Evolutionary conservation across 53 echinoderm and acorn worm genomes (phyloP), one percentile per base, ranked within the genome.

Genomic region (Apostichopus leukothele): DNA sequence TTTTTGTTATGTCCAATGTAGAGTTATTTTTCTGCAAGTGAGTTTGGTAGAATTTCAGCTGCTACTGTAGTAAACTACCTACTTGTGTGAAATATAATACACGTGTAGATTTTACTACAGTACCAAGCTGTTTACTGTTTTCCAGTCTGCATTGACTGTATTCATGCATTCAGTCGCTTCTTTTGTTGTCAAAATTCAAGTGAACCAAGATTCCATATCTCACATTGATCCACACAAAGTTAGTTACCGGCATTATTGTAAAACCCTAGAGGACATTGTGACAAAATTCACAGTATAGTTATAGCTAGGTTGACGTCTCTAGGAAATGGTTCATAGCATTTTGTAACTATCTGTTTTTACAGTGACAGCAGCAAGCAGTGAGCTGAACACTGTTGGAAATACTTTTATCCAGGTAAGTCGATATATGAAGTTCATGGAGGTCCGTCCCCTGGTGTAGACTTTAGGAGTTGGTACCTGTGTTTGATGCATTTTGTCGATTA

Each of bases 331-430:
- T 7, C 74, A 74, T 4, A 11, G 1, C 5, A 74, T 89, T 80
- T 10, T 90, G 1, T 78, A 23, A 39, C 66, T 52, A 84, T 90
- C 73, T 54, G 7, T 74, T 14, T 27, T 19, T 61, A 84, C 91
- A 98, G 98, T 98, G 67, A 98, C 98, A 51, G 98, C 98, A 88
- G 95, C 98, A n/a, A 98, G 98, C 83, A 98, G 95, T 94, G 98
- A 98, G 76, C 91, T 98, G 57, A 93, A 95, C 25, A 94, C 94
- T 91, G 98, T 95, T 26, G 98, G 98, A 14, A 98, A 94, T 83
- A 98, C 98, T 86, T 98, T 98, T 81, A 93, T 98, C 54, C 95
- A 95, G 83, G 95, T 95, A 52, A 86, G 88, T 25, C 6, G 9
- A 52, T 5, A 53, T n/a, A 51, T 8, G 25, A 39, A 39, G 39